Percentiles rank a stretch among this genome's conserved stretches.
phyloP scores from a whole-genome alignment of 2,113 vertebrate species.

The Odocoileus hemionus region DNA sequence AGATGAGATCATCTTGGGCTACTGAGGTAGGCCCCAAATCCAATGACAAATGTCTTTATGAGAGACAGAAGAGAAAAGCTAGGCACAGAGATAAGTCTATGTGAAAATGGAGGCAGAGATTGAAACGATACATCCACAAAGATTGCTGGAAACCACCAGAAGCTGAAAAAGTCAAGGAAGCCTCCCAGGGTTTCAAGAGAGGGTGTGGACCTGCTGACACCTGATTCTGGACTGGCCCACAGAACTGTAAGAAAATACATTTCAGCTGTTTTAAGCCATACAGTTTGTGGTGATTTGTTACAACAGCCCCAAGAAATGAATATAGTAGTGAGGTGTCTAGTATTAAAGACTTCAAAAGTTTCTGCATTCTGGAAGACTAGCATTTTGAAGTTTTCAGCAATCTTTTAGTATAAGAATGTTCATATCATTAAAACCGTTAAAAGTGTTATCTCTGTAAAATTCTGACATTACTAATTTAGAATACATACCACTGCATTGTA shows the following conservation, averaged over 20 bases:
- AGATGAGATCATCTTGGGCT: background rate
- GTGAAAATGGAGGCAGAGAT: background rate
- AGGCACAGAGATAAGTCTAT: background rate
- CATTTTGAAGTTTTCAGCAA: slow-evolving; percentile 33
- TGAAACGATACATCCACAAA: too few relatives aligned
- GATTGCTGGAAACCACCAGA: background rate
- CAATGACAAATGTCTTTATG: background rate
- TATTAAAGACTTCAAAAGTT: background rate
- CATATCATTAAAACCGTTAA: slow-evolving; percentile 52
- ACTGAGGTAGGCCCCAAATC: background rate
- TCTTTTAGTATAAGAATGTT: slow-evolving; percentile 48
- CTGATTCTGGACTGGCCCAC: background rate
- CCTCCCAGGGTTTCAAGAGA: background rate
- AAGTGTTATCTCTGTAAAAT: slow-evolving; percentile 52
- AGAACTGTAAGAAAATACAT: background rate
- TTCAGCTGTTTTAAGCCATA: background rate
- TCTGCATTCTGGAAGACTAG: slow-evolving; percentile 42
- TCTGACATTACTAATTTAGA: slow-evolving; percentile 1
- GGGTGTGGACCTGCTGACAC: fast-evolving
- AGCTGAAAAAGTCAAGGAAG: background rate
- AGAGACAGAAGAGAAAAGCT: background rate
- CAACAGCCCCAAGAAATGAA: background rate
- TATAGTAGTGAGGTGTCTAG: background rate
- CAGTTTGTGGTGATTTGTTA: background rate
- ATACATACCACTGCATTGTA: slow-evolving; percentile 22